Conservation (phyloP, 2,888 invertebrate species). For the Rhogogaster chlorosoma region DNA sequence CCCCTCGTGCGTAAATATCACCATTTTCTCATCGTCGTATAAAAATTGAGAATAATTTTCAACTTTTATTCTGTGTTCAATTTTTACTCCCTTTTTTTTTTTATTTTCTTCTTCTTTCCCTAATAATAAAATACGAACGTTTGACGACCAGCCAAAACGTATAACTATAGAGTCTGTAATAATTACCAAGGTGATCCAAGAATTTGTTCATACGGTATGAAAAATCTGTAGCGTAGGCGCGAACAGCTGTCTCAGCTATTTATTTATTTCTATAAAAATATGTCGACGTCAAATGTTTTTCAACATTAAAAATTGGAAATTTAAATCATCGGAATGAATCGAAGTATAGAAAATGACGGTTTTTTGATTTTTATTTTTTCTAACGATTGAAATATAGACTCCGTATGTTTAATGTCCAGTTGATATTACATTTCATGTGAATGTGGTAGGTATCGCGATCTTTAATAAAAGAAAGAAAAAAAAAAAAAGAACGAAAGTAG, state of each 20-base stretch:
- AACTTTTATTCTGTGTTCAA: not conserved
- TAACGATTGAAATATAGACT: not conserved
- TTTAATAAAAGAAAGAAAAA: not conserved
- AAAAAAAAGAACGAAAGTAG: not conserved
- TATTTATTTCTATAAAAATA: not conserved
- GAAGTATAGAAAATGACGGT: not conserved
- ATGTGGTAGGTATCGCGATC: not conserved
- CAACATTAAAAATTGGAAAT: too few relatives aligned
- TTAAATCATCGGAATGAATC: not conserved
- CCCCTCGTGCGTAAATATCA: slow-evolving; percentile 23
- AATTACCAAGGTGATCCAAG: not conserved
- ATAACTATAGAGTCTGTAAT: not conserved
- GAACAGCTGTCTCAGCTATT: not conserved
- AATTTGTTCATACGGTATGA: not conserved
- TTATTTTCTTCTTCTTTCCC: not conserved
- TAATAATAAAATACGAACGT: not conserved
- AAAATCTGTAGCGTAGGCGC: not conserved
- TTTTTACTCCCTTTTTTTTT: not conserved
- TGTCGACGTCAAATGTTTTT: not conserved
- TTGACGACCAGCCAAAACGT: not conserved
- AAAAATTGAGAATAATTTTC: not conserved
- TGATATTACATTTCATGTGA: not conserved
- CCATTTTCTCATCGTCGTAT: not conserved
- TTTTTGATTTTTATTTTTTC: not conserved
- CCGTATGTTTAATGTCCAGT: not conserved